Evolutionary conservation across 2,888 invertebrate species (phyloP), one percentile per base, ranked within the genome.

Genomic region (Hoplodrina blanda): DNA sequence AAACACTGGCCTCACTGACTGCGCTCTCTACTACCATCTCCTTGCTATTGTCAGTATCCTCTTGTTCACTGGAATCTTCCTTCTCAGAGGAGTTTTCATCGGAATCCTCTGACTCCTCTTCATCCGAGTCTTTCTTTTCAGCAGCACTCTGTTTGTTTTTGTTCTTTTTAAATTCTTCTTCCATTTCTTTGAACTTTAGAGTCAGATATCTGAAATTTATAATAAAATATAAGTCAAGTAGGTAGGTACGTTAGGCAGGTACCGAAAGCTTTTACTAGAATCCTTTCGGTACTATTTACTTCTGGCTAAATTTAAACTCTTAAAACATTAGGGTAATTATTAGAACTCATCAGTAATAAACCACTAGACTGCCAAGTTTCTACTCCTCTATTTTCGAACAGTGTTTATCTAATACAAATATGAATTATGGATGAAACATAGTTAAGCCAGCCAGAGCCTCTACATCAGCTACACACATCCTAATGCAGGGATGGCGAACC

Each of bases 181-280:
- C 98, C 97, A 98, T 98, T 93, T 98, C 98, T 94, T 98, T 97
- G 89, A 98, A 98, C 90, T 98, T 98, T 69, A 98, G 93, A 15
- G 98, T 98, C 62, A 98, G 94, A 89, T 98, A 98, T 93, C 98
- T 97, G 89, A 30, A 95, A 94, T 44, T 20, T 4, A 19, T 0
- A 62, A 52, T 11, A 15, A n/a, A 13, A 37, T 37, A 37, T 25
- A 25, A 2, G 2, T 25, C 1, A 11, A n/a, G 17, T 52, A n/a
- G n/a, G n/a, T 53, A 20, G 44, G 53, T 15, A 41, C 13, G 11
- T 6, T 49, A 41, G 20, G 2, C n/a, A 41, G 13, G 17, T 70
- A 7, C 6, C 10, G 17, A 7, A 3, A 46, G 4, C 13, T 41
- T 13, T 41, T 3, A 13, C 13, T 41, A 41, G 13, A 13, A 13